Conservation (phyloP, 2,113 vertebrate species). For the Phaethornis superciliosus region DNA sequence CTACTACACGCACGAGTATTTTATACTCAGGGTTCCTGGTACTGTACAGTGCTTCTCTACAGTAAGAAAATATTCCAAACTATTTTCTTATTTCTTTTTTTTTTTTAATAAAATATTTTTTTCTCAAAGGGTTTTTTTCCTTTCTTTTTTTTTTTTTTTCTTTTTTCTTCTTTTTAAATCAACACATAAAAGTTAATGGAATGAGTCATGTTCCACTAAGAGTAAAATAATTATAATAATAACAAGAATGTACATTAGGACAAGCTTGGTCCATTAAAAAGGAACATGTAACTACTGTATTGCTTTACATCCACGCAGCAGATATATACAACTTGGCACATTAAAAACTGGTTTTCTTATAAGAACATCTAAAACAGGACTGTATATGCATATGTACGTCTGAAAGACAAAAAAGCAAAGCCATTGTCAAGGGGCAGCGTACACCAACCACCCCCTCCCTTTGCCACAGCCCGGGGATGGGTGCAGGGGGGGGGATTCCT, state of each 20-base stretch:
- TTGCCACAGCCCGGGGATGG: neutral
- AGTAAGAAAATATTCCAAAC: constrained; percentile 90
- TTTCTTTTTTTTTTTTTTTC: neutral
- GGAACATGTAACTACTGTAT: constrained; percentile 78
- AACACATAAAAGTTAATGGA: constrained; percentile 78
- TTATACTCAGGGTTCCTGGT: constrained; percentile 78
- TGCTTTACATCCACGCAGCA: constrained; percentile 82
- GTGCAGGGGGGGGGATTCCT: too few species aligned
- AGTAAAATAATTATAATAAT: constrained; percentile 71
- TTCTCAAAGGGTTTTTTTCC: constrained; percentile 69
- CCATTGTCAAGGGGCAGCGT: constrained; percentile 64
- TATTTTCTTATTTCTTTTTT: constrained; percentile 81
- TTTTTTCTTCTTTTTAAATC: constrained; percentile 67
- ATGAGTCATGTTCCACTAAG: constrained; percentile 78
- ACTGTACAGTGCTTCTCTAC: constrained; percentile 84
- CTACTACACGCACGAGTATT: constrained; percentile 79
- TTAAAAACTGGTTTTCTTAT: constrained; percentile 76
- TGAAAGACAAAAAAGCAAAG: constrained; percentile 77
- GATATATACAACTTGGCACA: constrained; percentile 84
- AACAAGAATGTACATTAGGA: constrained; percentile 81
- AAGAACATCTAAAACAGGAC: constrained; percentile 80
- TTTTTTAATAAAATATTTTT: constrained; percentile 84
- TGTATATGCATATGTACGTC: constrained; percentile 74
- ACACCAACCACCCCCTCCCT: neutral
- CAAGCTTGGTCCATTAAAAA: constrained; percentile 77